Conservation (phyloP, 2,797 vertebrate genomes). For the Chromis chromis region DNA sequence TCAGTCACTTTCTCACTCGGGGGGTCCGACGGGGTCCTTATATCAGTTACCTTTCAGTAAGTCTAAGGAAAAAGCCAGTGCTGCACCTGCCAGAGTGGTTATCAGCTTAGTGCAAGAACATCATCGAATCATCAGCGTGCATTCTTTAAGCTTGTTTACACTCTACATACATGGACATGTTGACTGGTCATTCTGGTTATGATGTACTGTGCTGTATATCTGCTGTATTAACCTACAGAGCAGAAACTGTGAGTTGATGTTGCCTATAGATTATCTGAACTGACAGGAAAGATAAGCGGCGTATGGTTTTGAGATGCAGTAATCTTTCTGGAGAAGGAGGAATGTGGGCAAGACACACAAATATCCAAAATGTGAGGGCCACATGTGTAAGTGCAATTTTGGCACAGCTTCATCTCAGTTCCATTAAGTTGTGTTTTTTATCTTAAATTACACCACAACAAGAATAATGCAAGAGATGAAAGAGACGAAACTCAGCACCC, state of each 20-base stretch:
- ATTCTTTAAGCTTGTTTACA: no score
- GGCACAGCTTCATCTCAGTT: not conserved
- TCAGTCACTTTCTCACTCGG: not conserved
- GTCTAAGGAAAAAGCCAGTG: not conserved
- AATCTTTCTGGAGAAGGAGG: not conserved
- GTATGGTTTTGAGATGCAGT: not conserved
- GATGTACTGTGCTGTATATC: not conserved
- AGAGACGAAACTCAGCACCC: not conserved
- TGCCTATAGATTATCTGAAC: slow-evolving; percentile 2
- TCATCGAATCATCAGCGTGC: no score
- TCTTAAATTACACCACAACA: not conserved
- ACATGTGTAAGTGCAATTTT: not conserved
- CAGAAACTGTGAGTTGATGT: not conserved
- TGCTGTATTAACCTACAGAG: not conserved
- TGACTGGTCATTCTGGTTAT: no score
- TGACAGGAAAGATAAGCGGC: not conserved
- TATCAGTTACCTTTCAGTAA: not conserved
- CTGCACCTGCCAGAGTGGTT: not conserved
- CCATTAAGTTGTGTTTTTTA: not conserved
- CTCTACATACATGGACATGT: no score
- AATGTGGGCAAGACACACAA: not conserved
- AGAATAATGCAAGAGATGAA: not conserved
- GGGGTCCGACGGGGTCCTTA: not conserved
- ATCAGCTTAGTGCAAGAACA: not conserved
- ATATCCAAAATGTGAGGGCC: not conserved